Evolutionary conservation across 2,113 vertebrate genomes (phyloP), one percentile per base, ranked within the genome.

Genomic region (Ptilonorhynchus violaceus): DNA sequence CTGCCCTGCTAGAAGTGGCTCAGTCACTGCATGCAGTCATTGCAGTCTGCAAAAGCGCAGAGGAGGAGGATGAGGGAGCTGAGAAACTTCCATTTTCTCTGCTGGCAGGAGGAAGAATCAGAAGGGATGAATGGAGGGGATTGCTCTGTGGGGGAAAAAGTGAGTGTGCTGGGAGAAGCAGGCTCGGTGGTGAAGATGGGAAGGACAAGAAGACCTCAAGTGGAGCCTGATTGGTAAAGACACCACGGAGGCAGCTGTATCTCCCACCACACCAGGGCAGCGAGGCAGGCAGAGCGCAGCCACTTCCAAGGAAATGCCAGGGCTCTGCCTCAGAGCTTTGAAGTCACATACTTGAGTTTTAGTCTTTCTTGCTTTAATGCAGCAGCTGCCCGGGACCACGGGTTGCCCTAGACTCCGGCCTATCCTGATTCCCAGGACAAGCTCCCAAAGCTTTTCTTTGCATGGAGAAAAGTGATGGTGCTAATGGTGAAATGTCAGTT

Each of bases 181-280:
- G 39, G 14, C 35, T 72, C 0, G 0, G 58, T 6, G 39, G n/a
- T 47, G 41, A 80, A 72, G n/a, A 50, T 15, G 30, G n/a, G 27
- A 62, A 82, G 52, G 47, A 44, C 7, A 47, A 33, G 56, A 60
- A n/a, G n/a, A 49, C 13, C 46, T 31, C 24, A 59, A 66, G 33
- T 2, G 6, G 50, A 72, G 31, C 15, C 31, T 21, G 28, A 78
- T 33, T 25, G 24, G 27, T 49, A 7, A 60, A 49, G 49, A 24
- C 28, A 17, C 2, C 7, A 21, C 0, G 0, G 44, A 62, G 28
- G 28, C 24, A 60, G 73, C 44, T 0, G 1, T 23, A 15, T 15
- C 5, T 89, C 47, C 25, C n/a, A 11, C 4, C 3, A 16, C 42
- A 21, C 11, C 5, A 4, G 59, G 44, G 33, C 28, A 70, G 58